Evolutionary conservation across 2,888 invertebrate species (phyloP).

Genomic region (Apoderus coryli): DNA sequence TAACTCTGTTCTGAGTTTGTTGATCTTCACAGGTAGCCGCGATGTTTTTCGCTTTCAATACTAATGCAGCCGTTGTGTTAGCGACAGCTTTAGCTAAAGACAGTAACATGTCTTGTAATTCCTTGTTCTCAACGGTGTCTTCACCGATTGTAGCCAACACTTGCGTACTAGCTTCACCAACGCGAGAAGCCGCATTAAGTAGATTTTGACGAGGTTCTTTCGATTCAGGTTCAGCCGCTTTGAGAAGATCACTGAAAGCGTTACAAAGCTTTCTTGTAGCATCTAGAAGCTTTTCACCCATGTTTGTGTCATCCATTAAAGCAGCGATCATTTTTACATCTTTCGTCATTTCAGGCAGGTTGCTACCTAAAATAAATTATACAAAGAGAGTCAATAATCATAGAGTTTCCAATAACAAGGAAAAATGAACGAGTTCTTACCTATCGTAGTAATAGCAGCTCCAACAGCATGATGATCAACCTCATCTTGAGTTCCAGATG

Average conservation of each 20-base stretch:
- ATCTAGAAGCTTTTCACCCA: slow-evolving; percentile 74
- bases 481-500: slow-evolving; percentile 59
- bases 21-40: slow-evolving; percentile 78
- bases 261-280: slow-evolving; percentile 85
- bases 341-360: slow-evolving; percentile 90
- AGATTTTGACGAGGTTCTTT: slow-evolving; percentile 85
- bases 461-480: slow-evolving; percentile 94
- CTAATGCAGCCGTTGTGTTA: slow-evolving; percentile 91
- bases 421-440: too few relatives aligned
- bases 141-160: slow-evolving; percentile 88
- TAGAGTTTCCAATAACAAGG: too few relatives aligned
- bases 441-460: slow-evolving; percentile 93
- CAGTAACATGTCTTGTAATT: slow-evolving; percentile 76
- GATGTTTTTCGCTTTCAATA: slow-evolving; percentile 91
- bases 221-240: slow-evolving; percentile 89
- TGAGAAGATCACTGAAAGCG: slow-evolving; percentile 88
- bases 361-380: too few relatives aligned
- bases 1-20: slow-evolving; percentile 72
- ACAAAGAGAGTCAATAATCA: too few relatives aligned
- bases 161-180: slow-evolving; percentile 92
- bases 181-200: slow-evolving; percentile 86
- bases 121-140: slow-evolving; percentile 71
- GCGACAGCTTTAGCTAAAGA: slow-evolving; percentile 94
- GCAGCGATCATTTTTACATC: slow-evolving; percentile 92
- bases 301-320: slow-evolving; percentile 73